phyloP scores from a whole-genome alignment of 2,888 invertebrate species.

The Harmothoe impar region DNA sequence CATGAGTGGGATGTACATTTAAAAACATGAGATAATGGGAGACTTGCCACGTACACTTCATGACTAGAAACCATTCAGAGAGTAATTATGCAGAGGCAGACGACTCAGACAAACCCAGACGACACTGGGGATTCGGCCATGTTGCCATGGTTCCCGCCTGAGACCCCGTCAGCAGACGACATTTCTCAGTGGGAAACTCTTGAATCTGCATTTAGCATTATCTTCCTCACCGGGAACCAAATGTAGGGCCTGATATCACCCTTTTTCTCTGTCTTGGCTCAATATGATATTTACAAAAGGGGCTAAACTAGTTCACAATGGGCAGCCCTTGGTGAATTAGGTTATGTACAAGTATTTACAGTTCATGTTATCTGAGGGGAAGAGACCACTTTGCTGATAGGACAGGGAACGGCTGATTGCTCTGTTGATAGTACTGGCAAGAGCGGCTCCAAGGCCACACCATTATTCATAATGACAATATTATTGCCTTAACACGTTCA shows the following conservation, averaged over 20 bases:
- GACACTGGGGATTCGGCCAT: not conserved
- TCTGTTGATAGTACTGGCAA: not conserved
- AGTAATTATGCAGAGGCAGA: constrained; percentile 39
- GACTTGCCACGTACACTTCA: constrained; percentile 29
- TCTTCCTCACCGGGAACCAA: not conserved
- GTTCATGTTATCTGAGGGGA: not conserved
- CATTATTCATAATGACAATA: not conserved
- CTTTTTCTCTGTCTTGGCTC: not conserved
- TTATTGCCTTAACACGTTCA: not conserved
- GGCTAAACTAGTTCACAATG: not conserved
- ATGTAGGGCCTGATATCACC: not conserved
- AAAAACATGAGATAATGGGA: not conserved
- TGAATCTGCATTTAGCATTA: not conserved
- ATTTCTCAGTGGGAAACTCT: not conserved
- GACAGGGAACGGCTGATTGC: not conserved
- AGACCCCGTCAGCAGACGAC: not conserved
- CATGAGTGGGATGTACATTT: not conserved
- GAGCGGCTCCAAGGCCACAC: not conserved
- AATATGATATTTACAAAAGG: not conserved
- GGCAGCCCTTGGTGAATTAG: not conserved
- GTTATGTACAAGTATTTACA: constrained; percentile 53
- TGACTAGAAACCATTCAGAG: constrained; percentile 53
- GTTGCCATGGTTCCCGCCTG: not conserved
- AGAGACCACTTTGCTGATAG: not conserved
- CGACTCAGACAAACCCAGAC: not conserved